These are phyloP conservation scores for Pseudomyrmex flavicornis DNA, from an alignment of 1,140 invertebrate species.

Conservation along the genomic window DNA sequence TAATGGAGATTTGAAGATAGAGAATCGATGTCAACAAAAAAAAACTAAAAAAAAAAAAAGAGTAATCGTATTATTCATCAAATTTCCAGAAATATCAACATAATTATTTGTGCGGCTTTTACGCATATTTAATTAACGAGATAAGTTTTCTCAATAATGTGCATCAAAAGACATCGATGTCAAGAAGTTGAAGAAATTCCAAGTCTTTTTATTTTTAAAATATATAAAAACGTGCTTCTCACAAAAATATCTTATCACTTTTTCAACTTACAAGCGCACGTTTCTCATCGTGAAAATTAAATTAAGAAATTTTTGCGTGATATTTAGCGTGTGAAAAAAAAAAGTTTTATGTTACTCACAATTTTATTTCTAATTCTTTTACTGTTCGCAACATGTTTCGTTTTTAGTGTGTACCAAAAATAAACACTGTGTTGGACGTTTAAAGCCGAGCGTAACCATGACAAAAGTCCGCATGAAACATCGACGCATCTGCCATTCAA, in stretches of 20 bases:
- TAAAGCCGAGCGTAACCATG: no score
- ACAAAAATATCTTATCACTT: not conserved
- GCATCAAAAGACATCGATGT: not conserved
- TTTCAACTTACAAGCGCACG: not conserved
- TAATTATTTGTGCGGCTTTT: not conserved
- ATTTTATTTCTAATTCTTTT: constrained; percentile 13
- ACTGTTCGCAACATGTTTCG: not conserved
- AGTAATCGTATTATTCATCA: not conserved
- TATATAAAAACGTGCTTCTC: not conserved
- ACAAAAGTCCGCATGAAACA: not conserved
- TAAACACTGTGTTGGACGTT: not conserved
- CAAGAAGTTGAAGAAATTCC: not conserved
- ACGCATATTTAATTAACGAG: not conserved
- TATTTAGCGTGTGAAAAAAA: not conserved
- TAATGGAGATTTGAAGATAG: not conserved
- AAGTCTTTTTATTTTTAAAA: constrained; percentile 14
- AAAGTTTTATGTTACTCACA: no score
- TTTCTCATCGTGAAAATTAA: constrained; percentile 5
- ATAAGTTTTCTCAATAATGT: not conserved
- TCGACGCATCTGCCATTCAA: not conserved
- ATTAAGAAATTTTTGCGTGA: constrained; percentile 12
- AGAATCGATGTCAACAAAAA: not conserved
- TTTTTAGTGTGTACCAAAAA: not conserved
- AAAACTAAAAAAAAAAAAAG: not conserved
- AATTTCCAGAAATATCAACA: not conserved